A percentile compares a stretch with the other conserved stretches of the same genome.
These are phyloP conservation scores for Catharus ustulatus DNA, from an alignment of 2,797 vertebrate genomes.

Conservation along the genomic window DNA sequence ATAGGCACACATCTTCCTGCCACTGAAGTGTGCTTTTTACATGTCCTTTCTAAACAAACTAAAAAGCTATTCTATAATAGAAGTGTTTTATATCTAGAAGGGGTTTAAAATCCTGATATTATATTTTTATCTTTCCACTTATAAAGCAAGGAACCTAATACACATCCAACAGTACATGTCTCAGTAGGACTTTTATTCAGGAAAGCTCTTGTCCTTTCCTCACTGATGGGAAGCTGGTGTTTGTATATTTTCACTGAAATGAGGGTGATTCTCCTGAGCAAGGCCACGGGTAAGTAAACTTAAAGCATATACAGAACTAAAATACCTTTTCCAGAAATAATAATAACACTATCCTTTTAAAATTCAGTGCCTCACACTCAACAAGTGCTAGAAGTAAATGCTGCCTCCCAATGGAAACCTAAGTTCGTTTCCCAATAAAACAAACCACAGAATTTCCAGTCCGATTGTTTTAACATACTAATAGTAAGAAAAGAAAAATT, in stretches of 20 bases:
- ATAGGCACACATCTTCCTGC: not conserved
- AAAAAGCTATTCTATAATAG: not conserved
- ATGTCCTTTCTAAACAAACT: not conserved
- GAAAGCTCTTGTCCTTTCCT: not conserved
- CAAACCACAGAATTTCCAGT: not conserved
- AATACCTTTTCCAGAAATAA: not conserved
- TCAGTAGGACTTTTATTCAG: not conserved
- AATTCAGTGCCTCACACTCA: not conserved
- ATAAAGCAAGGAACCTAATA: not conserved
- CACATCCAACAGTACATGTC: not conserved
- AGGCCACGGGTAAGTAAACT: not conserved
- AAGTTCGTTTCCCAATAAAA: slow-evolving; percentile 1
- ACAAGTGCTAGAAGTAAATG: slow-evolving; percentile 46
- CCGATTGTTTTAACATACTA: not conserved
- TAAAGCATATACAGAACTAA: not conserved
- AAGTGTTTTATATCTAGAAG: not conserved
- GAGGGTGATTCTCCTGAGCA: not conserved
- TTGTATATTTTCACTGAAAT: not conserved
- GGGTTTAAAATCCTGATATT: not conserved
- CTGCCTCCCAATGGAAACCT: slow-evolving; percentile 58
- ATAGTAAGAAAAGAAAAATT: not conserved
- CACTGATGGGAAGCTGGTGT: not conserved
- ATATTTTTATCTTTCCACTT: not conserved
- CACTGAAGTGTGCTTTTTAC: not conserved
- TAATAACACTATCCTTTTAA: not conserved